Percentiles rank a stretch among this genome's conserved stretches.
Conservation (phyloP, 2,797 vertebrate species). For the Anguilla obscura region DNA sequence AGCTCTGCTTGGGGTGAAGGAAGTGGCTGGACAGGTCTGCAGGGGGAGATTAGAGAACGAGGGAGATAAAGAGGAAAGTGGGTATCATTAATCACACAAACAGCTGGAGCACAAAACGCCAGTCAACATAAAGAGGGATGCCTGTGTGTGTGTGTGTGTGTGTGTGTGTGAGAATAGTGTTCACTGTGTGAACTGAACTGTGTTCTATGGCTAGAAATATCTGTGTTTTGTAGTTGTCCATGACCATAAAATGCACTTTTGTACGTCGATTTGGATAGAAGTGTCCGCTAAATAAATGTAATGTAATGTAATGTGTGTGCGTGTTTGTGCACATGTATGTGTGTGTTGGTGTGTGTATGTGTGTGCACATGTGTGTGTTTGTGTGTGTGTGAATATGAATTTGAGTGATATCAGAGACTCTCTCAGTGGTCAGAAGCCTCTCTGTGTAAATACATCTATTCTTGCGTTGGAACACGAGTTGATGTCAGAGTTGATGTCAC, state of each 20-base stretch:
- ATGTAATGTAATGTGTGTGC: not conserved
- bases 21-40: conserved; percentile 68
- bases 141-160: not conserved
- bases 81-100: conserved; percentile 15
- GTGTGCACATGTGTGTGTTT: conserved; percentile 30
- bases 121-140: not conserved
- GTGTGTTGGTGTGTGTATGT: conserved; percentile 36
- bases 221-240: not conserved
- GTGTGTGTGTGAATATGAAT: not conserved
- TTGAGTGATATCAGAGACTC: conserved; percentile 13
- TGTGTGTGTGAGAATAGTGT: conserved; percentile 19
- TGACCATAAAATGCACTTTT: no score
- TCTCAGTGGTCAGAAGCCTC: not conserved
- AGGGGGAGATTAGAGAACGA: conserved; percentile 45
- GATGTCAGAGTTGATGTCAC: conserved; percentile 79
- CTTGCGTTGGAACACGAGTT: conserved; percentile 64
- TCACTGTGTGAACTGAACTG: conserved; percentile 35
- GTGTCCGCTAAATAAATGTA: no score
- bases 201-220: not conserved
- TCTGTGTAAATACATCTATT: conserved; percentile 67
- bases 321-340: conserved; percentile 29
- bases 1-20: conserved; percentile 63
- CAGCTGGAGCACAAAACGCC: not conserved
- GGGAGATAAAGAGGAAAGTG: conserved; percentile 33
- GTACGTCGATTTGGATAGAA: no score